A percentile compares a stretch with the other conserved stretches of the same genome.
These are phyloP conservation scores for Bombyx mori DNA, from an alignment of 1,140 invertebrate species.

Conservation along the genomic window DNA sequence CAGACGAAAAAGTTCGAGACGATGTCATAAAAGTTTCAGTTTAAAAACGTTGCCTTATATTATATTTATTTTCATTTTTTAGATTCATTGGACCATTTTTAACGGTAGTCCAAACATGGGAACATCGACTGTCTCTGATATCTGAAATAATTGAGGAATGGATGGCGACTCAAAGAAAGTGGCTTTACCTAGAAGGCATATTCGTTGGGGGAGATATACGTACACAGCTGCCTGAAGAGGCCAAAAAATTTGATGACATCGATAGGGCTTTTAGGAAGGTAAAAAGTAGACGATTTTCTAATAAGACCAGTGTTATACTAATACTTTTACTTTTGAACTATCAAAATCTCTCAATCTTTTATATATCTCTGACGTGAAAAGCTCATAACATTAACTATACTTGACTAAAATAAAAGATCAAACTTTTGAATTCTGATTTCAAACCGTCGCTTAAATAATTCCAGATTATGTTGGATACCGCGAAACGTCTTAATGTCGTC, in stretches of 20 bases:
- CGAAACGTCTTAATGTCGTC: constrained; percentile 82
- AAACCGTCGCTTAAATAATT: constrained; percentile 11
- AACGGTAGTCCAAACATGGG: constrained; percentile 85
- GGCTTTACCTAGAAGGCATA: constrained; percentile 92
- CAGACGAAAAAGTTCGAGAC: no score
- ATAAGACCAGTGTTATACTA: neutral
- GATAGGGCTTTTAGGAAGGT: constrained; percentile 84
- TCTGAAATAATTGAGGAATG: constrained; percentile 90
- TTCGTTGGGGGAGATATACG: constrained; percentile 91
- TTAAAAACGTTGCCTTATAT: no score
- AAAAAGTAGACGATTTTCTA: constrained; percentile 4
- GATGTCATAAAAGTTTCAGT: no score
- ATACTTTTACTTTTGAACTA: no score
- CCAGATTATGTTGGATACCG: constrained; percentile 86
- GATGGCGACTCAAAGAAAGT: constrained; percentile 87
- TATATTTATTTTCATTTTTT: neutral
- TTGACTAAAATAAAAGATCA: no score
- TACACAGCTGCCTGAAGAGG: constrained; percentile 87
- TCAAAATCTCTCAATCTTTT: neutral
- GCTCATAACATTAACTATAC: no score
- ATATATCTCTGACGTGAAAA: no score
- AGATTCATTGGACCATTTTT: constrained; percentile 91
- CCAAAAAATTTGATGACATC: constrained; percentile 90
- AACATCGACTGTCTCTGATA: constrained; percentile 83
- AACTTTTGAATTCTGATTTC: no score